Conservation (phyloP, 2,797 vertebrate genomes). For the Oreochromis mossambicus region DNA sequence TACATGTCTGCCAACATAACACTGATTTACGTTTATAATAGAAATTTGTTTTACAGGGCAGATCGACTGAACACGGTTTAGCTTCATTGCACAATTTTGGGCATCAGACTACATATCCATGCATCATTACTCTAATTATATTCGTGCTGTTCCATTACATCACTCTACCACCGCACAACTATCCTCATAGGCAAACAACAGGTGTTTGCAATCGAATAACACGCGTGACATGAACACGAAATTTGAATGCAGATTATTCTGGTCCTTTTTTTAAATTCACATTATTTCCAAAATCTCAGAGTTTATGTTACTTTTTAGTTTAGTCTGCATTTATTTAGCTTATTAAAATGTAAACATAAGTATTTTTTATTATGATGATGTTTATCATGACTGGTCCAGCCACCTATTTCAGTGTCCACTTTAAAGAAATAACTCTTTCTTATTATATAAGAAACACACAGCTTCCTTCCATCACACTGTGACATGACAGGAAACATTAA, state of each 20-base stretch:
- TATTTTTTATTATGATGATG: not conserved
- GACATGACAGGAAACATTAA: not conserved
- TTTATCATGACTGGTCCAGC: not conserved
- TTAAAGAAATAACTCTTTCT: not conserved
- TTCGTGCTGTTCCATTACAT: constrained; percentile 51
- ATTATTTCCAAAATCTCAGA: not conserved
- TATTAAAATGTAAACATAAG: not conserved
- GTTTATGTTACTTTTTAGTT: not conserved
- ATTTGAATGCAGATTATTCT: not conserved
- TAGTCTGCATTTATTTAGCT: not conserved
- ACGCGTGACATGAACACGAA: not conserved
- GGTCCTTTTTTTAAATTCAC: not conserved
- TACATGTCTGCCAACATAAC: not conserved
- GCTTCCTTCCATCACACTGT: not conserved
- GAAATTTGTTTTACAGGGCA: not conserved
- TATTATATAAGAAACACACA: not conserved
- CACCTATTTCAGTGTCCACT: not conserved
- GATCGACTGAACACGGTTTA: not conserved
- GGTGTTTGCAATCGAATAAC: constrained; percentile 40
- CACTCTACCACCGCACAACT: constrained; percentile 20
- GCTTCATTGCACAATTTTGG: constrained; percentile 11
- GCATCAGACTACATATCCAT: constrained; percentile 23
- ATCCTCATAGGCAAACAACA: constrained; percentile 25
- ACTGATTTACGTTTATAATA: not conserved
- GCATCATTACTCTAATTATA: constrained; percentile 61